Conservation (phyloP, 1,140 invertebrate genomes). For the Hestina assimilis region DNA sequence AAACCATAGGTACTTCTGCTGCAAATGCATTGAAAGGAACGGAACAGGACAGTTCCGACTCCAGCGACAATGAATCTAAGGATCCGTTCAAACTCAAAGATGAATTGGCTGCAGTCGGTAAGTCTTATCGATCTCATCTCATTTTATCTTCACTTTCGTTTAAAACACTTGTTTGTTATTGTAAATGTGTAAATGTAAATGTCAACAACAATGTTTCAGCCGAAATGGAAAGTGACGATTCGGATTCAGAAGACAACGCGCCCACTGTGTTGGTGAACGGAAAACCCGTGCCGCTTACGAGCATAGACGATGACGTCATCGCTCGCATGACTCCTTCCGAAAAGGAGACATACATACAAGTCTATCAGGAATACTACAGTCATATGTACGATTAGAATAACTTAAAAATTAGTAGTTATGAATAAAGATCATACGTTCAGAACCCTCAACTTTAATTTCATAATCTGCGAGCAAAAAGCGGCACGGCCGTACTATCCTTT, state of each 20-base stretch:
- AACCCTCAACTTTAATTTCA: too few species aligned
- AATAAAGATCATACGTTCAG: neutral
- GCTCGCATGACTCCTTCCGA: constrained; percentile 94
- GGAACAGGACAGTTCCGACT: constrained; percentile 84
- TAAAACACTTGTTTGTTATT: too few species aligned
- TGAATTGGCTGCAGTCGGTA: constrained; percentile 82
- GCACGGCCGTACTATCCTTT: too few species aligned
- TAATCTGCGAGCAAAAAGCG: too few species aligned
- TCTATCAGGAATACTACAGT: constrained; percentile 95
- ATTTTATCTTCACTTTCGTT: constrained; percentile 1
- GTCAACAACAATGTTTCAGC: constrained; percentile 57
- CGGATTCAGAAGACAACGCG: constrained; percentile 91
- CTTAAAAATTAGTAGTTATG: neutral
- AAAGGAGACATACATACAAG: constrained; percentile 95
- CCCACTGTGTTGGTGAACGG: constrained; percentile 91
- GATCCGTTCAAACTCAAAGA: constrained; percentile 77
- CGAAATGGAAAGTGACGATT: constrained; percentile 88
- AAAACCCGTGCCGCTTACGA: constrained; percentile 86
- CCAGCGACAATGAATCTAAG: constrained; percentile 86
- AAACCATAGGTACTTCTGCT: constrained; percentile 73
- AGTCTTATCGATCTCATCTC: constrained; percentile 28
- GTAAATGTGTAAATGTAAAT: neutral
- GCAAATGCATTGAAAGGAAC: constrained; percentile 82
- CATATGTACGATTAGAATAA: constrained; percentile 82
- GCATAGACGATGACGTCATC: constrained; percentile 87